These are phyloP conservation scores for Probaryconus sp. DNA, from an alignment of 1,140 invertebrate species.

Conservation along the genomic window DNA sequence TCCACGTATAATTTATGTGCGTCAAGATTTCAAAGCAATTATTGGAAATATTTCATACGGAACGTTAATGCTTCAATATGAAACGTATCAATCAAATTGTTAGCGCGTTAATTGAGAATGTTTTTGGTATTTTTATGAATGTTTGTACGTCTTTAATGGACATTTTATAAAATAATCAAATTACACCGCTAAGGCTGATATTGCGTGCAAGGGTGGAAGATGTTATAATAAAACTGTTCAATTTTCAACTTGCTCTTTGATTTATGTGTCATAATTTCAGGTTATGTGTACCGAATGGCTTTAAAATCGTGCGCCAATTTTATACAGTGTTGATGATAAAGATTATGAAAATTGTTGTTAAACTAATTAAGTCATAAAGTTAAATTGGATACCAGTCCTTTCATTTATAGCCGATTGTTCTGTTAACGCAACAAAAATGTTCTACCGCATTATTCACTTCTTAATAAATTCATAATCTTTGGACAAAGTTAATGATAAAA, in stretches of 20 bases:
- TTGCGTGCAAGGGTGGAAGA: neutral
- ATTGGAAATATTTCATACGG: constrained; percentile 58
- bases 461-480: no score
- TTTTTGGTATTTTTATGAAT: neutral
- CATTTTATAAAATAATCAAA: constrained; percentile 4
- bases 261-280: constrained; percentile 29
- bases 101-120: constrained; percentile 14
- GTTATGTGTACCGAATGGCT: constrained; percentile 4
- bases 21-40: constrained; percentile 56
- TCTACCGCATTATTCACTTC: no score
- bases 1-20: constrained; percentile 54
- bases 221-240: neutral
- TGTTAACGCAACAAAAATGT: no score
- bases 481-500: no score
- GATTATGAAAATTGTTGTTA: no score
- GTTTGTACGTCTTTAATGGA: neutral
- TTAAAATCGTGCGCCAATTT: no score
- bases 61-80: constrained; percentile 31
- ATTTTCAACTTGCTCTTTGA: constrained; percentile 1
- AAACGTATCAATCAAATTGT: constrained; percentile 33
- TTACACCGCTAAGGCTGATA: no score
- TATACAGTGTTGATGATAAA: no score
- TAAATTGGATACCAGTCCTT: no score
- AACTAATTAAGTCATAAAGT: no score
- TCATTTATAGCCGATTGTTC: no score